phyloP scores from a whole-genome alignment of 1,140 invertebrate genomes.

The Drosophila bocqueti region DNA sequence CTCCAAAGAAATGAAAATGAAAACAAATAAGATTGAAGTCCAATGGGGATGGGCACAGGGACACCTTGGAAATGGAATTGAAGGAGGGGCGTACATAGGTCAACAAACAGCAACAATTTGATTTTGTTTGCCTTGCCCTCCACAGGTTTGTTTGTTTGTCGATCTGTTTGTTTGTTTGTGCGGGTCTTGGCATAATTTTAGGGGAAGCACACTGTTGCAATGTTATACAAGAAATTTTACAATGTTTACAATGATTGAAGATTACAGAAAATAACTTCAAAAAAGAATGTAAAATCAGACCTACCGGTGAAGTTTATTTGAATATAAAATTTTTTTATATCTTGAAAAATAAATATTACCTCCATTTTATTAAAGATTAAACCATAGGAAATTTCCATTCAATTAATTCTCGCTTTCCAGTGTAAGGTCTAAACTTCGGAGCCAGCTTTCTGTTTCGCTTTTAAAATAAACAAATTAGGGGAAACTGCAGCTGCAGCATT shows the following conservation, averaged over 20 bases:
- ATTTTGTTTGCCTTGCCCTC: conserved; percentile 72
- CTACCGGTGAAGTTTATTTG: not conserved
- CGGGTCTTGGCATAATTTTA: conserved; percentile 9
- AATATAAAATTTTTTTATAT: not conserved
- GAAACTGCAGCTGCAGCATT: conserved; percentile 45
- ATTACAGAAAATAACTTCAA: not conserved
- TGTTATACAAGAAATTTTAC: conserved; percentile 12
- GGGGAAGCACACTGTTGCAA: conserved; percentile 9
- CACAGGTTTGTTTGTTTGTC: conserved; percentile 55
- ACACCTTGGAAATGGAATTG: conserved; percentile 5
- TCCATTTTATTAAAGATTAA: not conserved
- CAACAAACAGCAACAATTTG: conserved; percentile 69
- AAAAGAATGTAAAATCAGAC: too few relatives aligned
- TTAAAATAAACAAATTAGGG: conserved; percentile 40
- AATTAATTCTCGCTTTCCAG: not conserved
- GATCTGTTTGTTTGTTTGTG: conserved; percentile 52
- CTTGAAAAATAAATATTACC: too few relatives aligned
- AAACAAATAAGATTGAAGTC: conserved; percentile 65
- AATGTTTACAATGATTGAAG: not conserved
- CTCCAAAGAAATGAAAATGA: conserved; percentile 57
- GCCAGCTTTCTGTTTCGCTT: conserved; percentile 46
- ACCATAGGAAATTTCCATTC: too few relatives aligned
- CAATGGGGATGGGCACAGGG: conserved; percentile 18
- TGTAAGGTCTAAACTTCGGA: not conserved
- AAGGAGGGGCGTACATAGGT: conserved; percentile 25